Evolutionary conservation across 2,797 vertebrate species (phyloP), one percentile per base, ranked within the genome.

Genomic region (Squalus acanthias): DNA sequence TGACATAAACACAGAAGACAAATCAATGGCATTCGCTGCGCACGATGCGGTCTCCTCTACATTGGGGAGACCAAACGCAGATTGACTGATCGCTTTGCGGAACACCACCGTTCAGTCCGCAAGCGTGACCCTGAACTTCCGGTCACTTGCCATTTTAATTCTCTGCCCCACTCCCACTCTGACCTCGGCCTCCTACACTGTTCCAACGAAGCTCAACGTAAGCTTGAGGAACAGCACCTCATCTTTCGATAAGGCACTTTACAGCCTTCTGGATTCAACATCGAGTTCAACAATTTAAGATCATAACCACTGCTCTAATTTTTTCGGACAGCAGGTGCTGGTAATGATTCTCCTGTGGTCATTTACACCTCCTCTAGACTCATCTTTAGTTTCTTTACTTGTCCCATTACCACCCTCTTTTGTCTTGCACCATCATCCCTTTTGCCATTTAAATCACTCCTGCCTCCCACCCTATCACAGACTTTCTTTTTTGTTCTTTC

Each of bases 1-100:
- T 94, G n/a, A 96, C n/a, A 76, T 79, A 63, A 96, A 22, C 76
- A 93, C 2, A 93, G n/a, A 24, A 26, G 50, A 26, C 67, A 93
- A 39, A 12, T 93, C 91, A 69, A 93, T 46, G n/a, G 22, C 0
- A 46, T 24, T 2, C n/a, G 9, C 7, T 10, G 63, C 2, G 10
- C n/a, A n/a, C 9, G 17, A 20, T 20, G 6, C 7, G 20, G 33
- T 22, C n/a, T 65, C 89, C 63, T n/a, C 13, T 15, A 39, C 60
- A 65, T n/a, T 3, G 2, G n/a, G 63, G 91, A 67, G 5, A 22
- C 17, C 33, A 93, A 22, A 93, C 13, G 13, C 89, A 92, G 12
- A 39, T 7, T 65, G 33, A 4, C 0, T 1, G 13, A 65, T 20
- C 0, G 4, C 29, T 92, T 53, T 15, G 57, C 53, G 2, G 53